Conservation (phyloP, 2,888 invertebrate species). For the Corbicula japonica region DNA sequence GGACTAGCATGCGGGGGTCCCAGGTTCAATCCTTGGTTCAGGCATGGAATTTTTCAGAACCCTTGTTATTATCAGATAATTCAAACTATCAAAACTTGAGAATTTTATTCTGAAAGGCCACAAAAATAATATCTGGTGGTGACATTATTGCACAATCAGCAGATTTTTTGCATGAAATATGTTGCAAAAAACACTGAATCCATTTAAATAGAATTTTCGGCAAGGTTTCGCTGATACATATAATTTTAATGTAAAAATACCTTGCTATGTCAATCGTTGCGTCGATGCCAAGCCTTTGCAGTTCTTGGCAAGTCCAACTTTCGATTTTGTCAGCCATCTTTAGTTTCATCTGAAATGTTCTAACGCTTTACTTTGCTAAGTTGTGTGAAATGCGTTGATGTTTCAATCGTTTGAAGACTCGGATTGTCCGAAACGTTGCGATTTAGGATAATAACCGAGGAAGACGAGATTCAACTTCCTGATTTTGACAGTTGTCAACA, state of each 20-base stretch:
- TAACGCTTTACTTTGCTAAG: too few relatives aligned
- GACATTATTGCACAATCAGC: constrained; percentile 31
- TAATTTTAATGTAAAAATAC: constrained; percentile 62
- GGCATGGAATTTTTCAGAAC: too few relatives aligned
- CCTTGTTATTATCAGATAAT: too few relatives aligned
- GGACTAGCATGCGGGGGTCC: too few relatives aligned
- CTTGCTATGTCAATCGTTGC: constrained; percentile 82
- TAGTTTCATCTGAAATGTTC: not conserved
- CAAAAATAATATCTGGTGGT: too few relatives aligned
- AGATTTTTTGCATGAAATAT: constrained; percentile 4
- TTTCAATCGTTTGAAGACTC: too few relatives aligned
- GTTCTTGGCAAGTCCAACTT: constrained; percentile 82
- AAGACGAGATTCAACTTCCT: constrained; percentile 7
- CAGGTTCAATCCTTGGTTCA: too few relatives aligned
- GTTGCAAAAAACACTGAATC: not conserved
- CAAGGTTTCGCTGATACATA: too few relatives aligned
- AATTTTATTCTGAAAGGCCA: too few relatives aligned
- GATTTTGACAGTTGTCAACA: constrained; percentile 17
- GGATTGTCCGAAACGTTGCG: constrained; percentile 6
- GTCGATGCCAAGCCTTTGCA: constrained; percentile 81
- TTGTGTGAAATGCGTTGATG: too few relatives aligned
- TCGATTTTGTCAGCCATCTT: constrained; percentile 81
- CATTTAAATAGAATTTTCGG: not conserved
- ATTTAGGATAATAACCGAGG: not conserved
- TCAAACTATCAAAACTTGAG: too few relatives aligned